A percentile compares a stretch with the other conserved stretches of the same genome.
Conservation (phyloP, 2,888 invertebrate species). For the Rhodophaea formosa region DNA sequence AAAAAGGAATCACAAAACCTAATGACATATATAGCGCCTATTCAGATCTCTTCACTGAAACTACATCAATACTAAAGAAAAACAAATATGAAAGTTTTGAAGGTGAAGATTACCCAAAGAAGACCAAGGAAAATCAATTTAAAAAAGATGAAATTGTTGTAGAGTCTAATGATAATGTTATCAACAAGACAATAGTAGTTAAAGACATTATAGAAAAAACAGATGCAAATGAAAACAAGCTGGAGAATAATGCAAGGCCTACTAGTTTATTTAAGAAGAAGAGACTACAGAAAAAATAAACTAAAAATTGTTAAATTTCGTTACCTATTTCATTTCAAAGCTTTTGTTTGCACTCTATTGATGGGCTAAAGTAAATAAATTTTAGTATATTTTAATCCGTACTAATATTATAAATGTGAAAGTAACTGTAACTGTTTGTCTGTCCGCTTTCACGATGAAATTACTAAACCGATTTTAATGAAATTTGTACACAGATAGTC, state of each 20-base stretch:
- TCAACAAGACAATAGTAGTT: slow-evolving; percentile 47
- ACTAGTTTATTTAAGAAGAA: slow-evolving; percentile 67
- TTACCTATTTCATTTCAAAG: background rate
- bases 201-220: slow-evolving; percentile 61
- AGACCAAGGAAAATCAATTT: slow-evolving; percentile 18
- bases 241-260: slow-evolving; percentile 45
- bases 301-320: background rate
- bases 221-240: slow-evolving; percentile 32
- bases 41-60: slow-evolving; percentile 47
- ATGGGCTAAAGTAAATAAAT: too few species aligned
- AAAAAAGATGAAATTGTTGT: slow-evolving; percentile 23
- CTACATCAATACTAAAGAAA: slow-evolving; percentile 67
- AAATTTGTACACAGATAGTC: too few species aligned
- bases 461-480: too few species aligned
- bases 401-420: too few species aligned
- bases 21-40: slow-evolving; percentile 67
- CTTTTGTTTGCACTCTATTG: background rate
- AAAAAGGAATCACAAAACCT: slow-evolving; percentile 62
- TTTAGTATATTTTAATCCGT: too few species aligned
- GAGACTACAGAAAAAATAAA: slow-evolving; percentile 53
- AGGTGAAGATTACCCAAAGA: slow-evolving; percentile 12
- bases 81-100: slow-evolving; percentile 44
- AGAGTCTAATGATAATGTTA: slow-evolving; percentile 22
- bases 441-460: too few species aligned
- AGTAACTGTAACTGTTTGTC: too few species aligned